These are phyloP conservation scores for Hirtodrosophila cameraria DNA, from an alignment of 2,888 invertebrate genomes.

Conservation along the genomic window DNA sequence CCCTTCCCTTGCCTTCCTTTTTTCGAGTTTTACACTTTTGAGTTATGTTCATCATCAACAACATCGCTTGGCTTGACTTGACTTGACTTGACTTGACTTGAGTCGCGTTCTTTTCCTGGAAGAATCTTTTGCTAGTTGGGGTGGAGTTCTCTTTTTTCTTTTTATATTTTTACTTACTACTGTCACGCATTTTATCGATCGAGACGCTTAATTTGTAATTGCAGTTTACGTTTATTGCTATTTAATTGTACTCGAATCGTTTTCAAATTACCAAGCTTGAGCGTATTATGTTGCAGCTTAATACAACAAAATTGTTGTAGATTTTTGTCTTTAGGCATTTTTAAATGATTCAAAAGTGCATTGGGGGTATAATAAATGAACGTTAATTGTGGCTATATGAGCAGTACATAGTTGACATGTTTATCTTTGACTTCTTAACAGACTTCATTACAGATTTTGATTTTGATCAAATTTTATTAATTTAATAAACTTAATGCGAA, in stretches of 20 bases:
- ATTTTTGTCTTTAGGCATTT: slow-evolving; percentile 6
- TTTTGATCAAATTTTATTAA: too few relatives aligned
- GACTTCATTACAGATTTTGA: too few relatives aligned
- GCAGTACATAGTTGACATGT: too few relatives aligned
- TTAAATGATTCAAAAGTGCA: background rate
- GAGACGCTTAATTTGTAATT: slow-evolving; percentile 57
- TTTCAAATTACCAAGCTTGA: slow-evolving; percentile 28
- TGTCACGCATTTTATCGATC: slow-evolving; percentile 58
- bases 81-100: too few relatives aligned
- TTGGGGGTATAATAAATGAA: too few relatives aligned
- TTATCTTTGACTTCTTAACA: too few relatives aligned
- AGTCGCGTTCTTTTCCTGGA: slow-evolving; percentile 37
- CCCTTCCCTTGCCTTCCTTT: slow-evolving; percentile 9
- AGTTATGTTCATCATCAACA: slow-evolving; percentile 7
- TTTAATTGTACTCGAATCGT: slow-evolving; percentile 57
- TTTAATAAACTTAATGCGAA: too few relatives aligned
- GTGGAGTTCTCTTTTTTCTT: slow-evolving; percentile 10
- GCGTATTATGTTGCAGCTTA: slow-evolving; percentile 3
- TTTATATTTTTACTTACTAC: slow-evolving; percentile 5
- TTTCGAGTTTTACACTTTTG: background rate
- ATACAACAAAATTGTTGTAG: slow-evolving; percentile 25
- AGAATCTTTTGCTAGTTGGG: slow-evolving; percentile 27
- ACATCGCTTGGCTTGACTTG: too few relatives aligned
- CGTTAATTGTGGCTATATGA: too few relatives aligned
- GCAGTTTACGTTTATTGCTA: slow-evolving; percentile 67